phyloP scores from a whole-genome alignment of 2,888 invertebrate species.

The Agonopterix subpropinquella region DNA sequence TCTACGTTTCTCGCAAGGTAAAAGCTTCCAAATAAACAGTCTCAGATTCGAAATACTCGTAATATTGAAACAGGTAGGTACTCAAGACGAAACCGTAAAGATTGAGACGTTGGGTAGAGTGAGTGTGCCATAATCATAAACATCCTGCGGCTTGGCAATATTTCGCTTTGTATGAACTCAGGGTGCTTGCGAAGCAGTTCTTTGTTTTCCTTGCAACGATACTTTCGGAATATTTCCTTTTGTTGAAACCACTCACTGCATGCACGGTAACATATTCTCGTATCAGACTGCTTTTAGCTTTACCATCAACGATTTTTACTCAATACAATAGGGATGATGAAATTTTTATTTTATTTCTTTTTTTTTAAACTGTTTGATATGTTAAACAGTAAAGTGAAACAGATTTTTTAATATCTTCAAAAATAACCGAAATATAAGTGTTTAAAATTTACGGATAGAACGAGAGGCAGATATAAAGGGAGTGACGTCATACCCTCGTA shows the following conservation, averaged over 20 bases:
- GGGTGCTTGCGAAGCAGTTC: slow-evolving; percentile 51
- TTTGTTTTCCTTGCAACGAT: slow-evolving; percentile 67
- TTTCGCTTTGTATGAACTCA: slow-evolving; percentile 65
- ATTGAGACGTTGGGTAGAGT: slow-evolving; percentile 56
- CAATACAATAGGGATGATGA: too few species aligned
- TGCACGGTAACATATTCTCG: slow-evolving; percentile 14
- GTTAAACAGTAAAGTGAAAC: too few species aligned
- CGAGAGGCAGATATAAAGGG: too few species aligned
- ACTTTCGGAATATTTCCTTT: slow-evolving; percentile 69
- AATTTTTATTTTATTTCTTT: too few species aligned
- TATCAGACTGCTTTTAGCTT: too few species aligned
- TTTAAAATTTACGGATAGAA: too few species aligned
- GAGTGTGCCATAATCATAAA: slow-evolving; percentile 66
- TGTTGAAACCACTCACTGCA: slow-evolving; percentile 61
- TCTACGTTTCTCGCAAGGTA: not conserved
- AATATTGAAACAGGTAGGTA: slow-evolving; percentile 41
- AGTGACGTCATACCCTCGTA: too few species aligned
- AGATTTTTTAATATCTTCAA: too few species aligned
- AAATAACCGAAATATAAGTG: too few species aligned
- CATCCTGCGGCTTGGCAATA: slow-evolving; percentile 60
- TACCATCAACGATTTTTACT: too few species aligned
- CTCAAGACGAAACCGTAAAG: slow-evolving; percentile 46
- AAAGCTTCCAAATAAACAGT: slow-evolving; percentile 1
- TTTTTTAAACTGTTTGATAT: too few species aligned
- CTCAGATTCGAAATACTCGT: slow-evolving; percentile 12